Percentiles rank a stretch among this genome's conserved stretches.
These are phyloP conservation scores for Philotrypesis tridentata DNA, from an alignment of 1,140 invertebrate genomes.

Conservation along the genomic window DNA sequence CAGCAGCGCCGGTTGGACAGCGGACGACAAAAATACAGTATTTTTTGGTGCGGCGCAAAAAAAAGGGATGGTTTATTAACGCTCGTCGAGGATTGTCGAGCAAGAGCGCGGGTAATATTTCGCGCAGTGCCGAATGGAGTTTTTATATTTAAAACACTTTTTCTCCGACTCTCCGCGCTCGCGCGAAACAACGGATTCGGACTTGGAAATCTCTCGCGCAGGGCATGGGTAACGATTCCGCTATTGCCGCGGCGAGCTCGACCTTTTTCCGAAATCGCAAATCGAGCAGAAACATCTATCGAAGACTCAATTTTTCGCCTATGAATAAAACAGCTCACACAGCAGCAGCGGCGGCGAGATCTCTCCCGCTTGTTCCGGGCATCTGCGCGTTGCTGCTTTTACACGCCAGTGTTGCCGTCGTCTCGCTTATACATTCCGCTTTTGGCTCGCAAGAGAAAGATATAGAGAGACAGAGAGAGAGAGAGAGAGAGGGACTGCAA, in stretches of 20 bases:
- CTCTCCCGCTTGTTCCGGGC: neutral
- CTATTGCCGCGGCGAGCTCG: too few species aligned
- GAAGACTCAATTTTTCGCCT: conserved; percentile 15
- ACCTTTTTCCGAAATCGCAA: conserved; percentile 4
- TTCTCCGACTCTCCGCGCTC: too few species aligned
- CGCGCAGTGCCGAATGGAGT: too few species aligned
- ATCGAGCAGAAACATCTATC: conserved; percentile 1
- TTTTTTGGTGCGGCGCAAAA: neutral
- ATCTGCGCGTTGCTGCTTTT: too few species aligned
- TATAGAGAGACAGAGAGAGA: too few species aligned
- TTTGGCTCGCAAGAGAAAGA: neutral
- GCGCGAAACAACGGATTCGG: neutral
- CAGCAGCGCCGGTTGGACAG: too few species aligned
- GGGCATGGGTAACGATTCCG: too few species aligned
- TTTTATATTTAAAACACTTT: too few species aligned
- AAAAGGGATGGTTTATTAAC: neutral
- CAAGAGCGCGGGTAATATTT: too few species aligned
- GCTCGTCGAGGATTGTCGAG: neutral
- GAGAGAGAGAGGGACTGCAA: neutral
- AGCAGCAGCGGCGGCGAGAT: too few species aligned
- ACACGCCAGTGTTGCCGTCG: neutral
- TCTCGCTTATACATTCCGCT: conserved; percentile 13
- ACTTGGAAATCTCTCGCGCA: neutral
- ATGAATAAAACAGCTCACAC: conserved; percentile 21
- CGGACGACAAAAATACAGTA: neutral